These are phyloP conservation scores for Harpagifer antarcticus DNA, from an alignment of 2,797 vertebrate species.

Conservation along the genomic window DNA sequence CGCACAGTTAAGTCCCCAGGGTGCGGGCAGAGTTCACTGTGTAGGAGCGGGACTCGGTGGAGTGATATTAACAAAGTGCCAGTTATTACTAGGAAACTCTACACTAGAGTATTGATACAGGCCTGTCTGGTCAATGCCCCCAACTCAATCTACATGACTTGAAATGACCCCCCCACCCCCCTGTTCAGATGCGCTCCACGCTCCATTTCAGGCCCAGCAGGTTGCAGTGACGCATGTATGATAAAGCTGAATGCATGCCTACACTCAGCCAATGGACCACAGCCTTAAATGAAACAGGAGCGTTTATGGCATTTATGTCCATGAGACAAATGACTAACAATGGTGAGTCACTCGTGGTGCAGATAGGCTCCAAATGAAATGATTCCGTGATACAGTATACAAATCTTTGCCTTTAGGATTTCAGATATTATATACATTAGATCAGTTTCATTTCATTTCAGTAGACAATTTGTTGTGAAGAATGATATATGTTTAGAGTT, in stretches of 20 bases:
- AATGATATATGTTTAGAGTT: slow-evolving; percentile 17
- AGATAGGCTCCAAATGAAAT: slow-evolving; percentile 16
- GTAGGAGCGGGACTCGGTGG: too few relatives aligned
- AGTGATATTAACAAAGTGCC: too few relatives aligned
- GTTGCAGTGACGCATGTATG: slow-evolving; percentile 37
- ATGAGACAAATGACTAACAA: slow-evolving; percentile 36
- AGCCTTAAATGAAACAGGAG: slow-evolving; percentile 39
- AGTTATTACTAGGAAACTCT: too few relatives aligned
- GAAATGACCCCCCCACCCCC: too few relatives aligned
- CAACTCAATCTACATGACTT: too few relatives aligned
- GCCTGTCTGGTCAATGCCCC: too few relatives aligned
- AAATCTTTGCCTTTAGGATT: background rate
- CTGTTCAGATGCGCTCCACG: too few relatives aligned
- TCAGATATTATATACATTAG: background rate
- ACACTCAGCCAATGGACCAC: slow-evolving; percentile 25
- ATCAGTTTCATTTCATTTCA: background rate
- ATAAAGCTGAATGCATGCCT: slow-evolving; percentile 9
- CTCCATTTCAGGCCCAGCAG: slow-evolving; percentile 7
- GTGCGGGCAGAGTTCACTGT: too few relatives aligned
- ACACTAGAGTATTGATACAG: too few relatives aligned
- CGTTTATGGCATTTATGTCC: slow-evolving; percentile 44
- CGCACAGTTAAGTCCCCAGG: too few relatives aligned
- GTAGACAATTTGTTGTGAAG: slow-evolving; percentile 2
- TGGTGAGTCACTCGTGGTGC: slow-evolving; percentile 29
- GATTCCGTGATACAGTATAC: slow-evolving; percentile 19